phyloP scores from a whole-genome alignment of 2,797 vertebrate species.

The Falco berigora region DNA sequence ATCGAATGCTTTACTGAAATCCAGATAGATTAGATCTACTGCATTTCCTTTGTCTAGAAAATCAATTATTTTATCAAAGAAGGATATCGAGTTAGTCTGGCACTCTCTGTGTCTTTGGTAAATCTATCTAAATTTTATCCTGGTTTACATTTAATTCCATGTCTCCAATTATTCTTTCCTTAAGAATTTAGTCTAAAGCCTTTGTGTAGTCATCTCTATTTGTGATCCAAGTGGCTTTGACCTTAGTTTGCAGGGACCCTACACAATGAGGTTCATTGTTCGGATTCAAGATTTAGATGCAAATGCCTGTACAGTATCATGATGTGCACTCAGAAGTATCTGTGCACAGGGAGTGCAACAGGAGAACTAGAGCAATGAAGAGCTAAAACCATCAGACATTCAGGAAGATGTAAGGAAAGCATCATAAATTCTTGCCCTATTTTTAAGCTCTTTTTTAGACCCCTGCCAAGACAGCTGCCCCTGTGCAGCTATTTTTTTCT shows the following conservation, averaged over 20 bases:
- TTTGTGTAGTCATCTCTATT: background rate
- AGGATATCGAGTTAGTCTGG: constrained; percentile 36
- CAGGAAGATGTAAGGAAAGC: background rate
- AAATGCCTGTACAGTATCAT: background rate
- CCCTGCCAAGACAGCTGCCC: background rate
- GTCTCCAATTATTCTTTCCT: constrained; percentile 7
- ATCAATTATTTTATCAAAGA: constrained; percentile 60
- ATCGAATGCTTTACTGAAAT: constrained; percentile 44
- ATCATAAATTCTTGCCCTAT: background rate
- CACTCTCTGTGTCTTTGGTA: background rate
- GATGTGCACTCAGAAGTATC: background rate
- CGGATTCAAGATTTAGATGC: background rate
- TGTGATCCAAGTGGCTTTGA: background rate
- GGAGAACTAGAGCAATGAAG: background rate
- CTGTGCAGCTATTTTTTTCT: background rate
- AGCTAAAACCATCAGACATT: background rate
- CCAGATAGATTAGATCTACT: constrained; percentile 43
- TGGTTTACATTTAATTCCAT: background rate
- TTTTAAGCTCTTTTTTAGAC: background rate
- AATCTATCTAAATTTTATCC: background rate
- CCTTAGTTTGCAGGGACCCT: background rate
- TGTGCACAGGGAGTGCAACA: background rate
- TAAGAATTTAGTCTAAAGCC: background rate
- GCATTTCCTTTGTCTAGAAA: constrained; percentile 50
- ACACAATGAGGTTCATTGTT: background rate